phyloP scores from a whole-genome alignment of 2,888 invertebrate species.

The Yponomeuta plumbellus region DNA sequence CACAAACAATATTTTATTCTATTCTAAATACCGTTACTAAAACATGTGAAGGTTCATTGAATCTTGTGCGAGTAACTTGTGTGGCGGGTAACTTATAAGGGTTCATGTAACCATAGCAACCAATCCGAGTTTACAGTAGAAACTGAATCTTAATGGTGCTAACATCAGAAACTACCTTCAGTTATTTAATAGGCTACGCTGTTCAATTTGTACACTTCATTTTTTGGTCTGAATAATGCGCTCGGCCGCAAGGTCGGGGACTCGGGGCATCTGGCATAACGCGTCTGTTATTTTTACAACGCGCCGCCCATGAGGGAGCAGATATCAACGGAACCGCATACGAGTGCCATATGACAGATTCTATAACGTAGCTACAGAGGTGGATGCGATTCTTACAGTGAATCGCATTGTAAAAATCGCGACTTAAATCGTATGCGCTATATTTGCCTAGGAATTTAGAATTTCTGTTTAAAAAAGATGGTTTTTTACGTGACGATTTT shows the following conservation, averaged over 20 bases:
- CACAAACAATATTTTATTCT: no score
- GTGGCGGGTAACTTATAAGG: no score
- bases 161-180: no score
- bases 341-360: neutral
- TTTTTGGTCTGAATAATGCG: neutral
- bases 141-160: no score
- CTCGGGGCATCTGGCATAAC: slow-evolving; percentile 70
- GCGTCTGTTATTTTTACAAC: slow-evolving; percentile 67
- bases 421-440: no score
- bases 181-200: neutral
- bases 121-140: neutral
- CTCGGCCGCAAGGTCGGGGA: slow-evolving; percentile 57
- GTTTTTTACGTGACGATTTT: no score
- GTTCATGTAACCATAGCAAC: neutral
- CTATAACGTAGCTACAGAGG: neutral
- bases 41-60: no score
- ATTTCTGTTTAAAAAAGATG: no score
- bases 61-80: no score
- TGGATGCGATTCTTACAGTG: neutral
- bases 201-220: neutral
- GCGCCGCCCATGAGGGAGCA: slow-evolving; percentile 46
- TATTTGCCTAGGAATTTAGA: no score
- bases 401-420: no score
- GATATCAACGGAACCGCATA: slow-evolving; percentile 36
- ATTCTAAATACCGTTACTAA: no score